Base-by-base conservation (phyloP, 2,888 invertebrate genomes). In the Masnerella sp. region DNA sequence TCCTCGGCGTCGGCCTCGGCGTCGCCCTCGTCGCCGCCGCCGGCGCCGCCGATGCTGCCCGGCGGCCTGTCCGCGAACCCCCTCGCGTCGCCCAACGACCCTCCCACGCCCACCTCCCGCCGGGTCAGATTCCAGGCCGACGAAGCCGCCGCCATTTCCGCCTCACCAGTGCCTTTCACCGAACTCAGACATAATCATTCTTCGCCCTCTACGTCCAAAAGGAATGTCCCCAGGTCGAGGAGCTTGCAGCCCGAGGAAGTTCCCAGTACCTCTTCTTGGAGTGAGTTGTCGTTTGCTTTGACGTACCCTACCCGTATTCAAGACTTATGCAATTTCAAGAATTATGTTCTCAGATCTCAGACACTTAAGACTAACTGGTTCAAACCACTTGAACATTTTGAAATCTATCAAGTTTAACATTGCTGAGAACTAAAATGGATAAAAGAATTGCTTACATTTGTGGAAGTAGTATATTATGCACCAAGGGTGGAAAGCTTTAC, bases 191-290 rank as follows among this genome's bases (percentile, higher is more conserved):
- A 80, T 52, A 76, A 78, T n/a, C 71, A 71, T 15, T 79, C 79
- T 5, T 84, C 83, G 20, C 83, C 85, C 2, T 81, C 82, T 28
- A 88, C 89, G n/a, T 89, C 89, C 54, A 88, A 89, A 12, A 88
- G 89, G 40, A 89, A 89, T 17, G 89, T 89, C 2, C 89, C 90
- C 0, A 81, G 85, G 36, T 85, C 83, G 45, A 90, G 90, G 4
- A 90, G 90, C 78, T 87, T 90, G 3, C 88, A 90, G 80, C 89
- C 80, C n/a, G 90, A 90, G 14, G 90, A 90, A 69, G 89, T 89
- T 15, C 84, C 87, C 49, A 82, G 86, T 51, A 84, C 86, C 30
- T 83, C 84, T 2, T 80, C 83, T 15, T 85, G 83, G 87, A 82
- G 87, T 87, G 73, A 32, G 51, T n/a, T n/a, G n/a, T n/a, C n/a